Percentiles rank a stretch among this genome's conserved stretches.
Evolutionary conservation across 2,113 vertebrate genomes (phyloP).

Genomic region (Leptobrachium leishanense): DNA sequence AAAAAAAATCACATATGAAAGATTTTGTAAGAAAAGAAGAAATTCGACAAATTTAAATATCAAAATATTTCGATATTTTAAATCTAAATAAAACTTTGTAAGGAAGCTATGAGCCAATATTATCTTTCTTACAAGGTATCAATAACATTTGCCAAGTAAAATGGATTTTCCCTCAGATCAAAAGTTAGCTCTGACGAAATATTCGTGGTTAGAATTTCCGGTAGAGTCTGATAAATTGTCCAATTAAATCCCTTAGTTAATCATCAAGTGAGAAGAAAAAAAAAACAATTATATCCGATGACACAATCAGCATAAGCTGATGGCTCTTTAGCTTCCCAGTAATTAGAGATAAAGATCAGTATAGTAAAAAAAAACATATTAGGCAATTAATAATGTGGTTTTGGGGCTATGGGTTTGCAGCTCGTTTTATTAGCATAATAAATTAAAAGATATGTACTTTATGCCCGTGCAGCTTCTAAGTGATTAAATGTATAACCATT

Average conservation of each 20-base stretch:
- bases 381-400: background rate
- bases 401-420: background rate
- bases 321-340: background rate
- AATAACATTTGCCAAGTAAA: constrained; percentile 12
- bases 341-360: constrained; percentile 23
- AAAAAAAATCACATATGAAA: too few species aligned
- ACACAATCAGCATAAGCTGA: constrained; percentile 2
- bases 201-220: background rate
- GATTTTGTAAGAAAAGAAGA: too few species aligned
- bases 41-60: too few species aligned
- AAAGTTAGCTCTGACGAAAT: background rate
- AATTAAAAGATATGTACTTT: background rate
- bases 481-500: background rate
- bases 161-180: background rate
- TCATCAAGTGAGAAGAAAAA: background rate
- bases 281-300: constrained; percentile 7
- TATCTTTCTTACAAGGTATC: constrained; percentile 4
- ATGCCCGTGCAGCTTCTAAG: background rate
- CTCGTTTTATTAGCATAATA: background rate
- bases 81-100: too few species aligned
- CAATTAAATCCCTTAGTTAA: constrained; percentile 22
- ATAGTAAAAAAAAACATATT: background rate
- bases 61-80: too few species aligned
- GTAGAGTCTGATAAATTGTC: background rate
- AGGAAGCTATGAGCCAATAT: background rate